Evolutionary conservation across 1,140 invertebrate genomes (phyloP), one percentile per base, ranked within the genome.

Genomic region (Drosophila tropicalis): DNA sequence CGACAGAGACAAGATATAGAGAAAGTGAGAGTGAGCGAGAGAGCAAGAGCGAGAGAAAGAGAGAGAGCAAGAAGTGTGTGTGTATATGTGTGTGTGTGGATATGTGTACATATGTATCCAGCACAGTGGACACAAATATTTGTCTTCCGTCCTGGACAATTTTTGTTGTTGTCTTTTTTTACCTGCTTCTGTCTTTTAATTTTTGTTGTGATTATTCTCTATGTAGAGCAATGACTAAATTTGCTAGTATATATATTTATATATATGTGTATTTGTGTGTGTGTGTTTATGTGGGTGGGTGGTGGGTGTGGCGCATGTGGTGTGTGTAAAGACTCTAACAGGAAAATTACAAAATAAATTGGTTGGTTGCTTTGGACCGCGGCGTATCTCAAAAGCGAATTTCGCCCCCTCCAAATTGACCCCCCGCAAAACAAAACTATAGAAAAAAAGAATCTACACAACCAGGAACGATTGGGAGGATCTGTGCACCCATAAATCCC

Each of bases 191-290:
- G 47, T 83, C 69, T 68, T 44, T 72, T 63, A 54, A 63, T 67
- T 62, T 69, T 54, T 60, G 62, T 80, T 63, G 36, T 70, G 39
- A 72, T 68, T 78, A 78, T 62, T 86, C 44, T 72, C 79, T 82
- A 68, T 82, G 75, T 70, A 79, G 57, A 70, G 62, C 84, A 57
- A 89, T 87, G 83, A 84, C 84, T 87, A 87, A 51, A 70, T 75
- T 69, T 81, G 80, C 84, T 89, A 90, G 7, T 68, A 47, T 67
- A 13, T n/a, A n/a, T n/a, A n/a, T n/a, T n/a, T n/a, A n/a, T 68
- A 47, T 67, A 22, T 4, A 25, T 25, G 22, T 25, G 2, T 25
- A 4, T 3, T 3, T 3, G 22, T 70, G 47, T 60, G 32, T 66
- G 67, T 73, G 67, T 70, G 62, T 44, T 40, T 29, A 5, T 29